Evolutionary conservation across 2,113 vertebrate genomes (phyloP), one percentile per base, ranked within the genome.

Genomic region (Oryzias curvinotus): DNA sequence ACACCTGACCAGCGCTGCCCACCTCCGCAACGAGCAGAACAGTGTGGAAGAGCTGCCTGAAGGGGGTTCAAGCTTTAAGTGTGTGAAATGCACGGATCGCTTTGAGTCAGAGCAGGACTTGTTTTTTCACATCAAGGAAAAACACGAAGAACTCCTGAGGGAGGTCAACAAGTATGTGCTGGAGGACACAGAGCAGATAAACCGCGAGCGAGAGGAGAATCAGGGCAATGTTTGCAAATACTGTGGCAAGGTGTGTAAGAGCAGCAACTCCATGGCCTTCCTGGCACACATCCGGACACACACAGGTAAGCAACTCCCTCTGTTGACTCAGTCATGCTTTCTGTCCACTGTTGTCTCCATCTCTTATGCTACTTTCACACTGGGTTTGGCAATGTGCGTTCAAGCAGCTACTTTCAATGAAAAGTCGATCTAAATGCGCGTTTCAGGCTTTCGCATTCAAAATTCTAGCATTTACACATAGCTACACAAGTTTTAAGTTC

Each of bases 221-320:
- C 94, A 97, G 89, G 97, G 97, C 62, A 96, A 93, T 0, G 91
- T 96, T 57, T 99, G 97, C 87, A 98, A 96, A 85, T 95, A 95
- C 50, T 99, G 97, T 16, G 95, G 96, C 65, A 99, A 99, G 91
- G 93, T 96, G 86, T 98, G 97, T 82, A 96, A 96, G 85, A 98
- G 96, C 85, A 98, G 95, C 91, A 98, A 99, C 83, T 99, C 97
- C 65, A 96, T 99, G 96, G 95, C 96, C 4, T 99, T 99, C 76
- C 91, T 98, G 57, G 96, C 96, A 5, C 97, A 99, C 81, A 94
- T 99, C 42, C 96, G 97, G 73, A 99, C 97, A 4, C 97, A 99
- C 47, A 99, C 97, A 78, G 97, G 97, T 98, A 96, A 13, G 87
- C 68, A 65, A 5, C 7, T 17, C 21, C 5, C 21, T 50, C 23